These are phyloP conservation scores for Taxidea taxus DNA, from an alignment of 2,113 vertebrate species.

Conservation along the genomic window DNA sequence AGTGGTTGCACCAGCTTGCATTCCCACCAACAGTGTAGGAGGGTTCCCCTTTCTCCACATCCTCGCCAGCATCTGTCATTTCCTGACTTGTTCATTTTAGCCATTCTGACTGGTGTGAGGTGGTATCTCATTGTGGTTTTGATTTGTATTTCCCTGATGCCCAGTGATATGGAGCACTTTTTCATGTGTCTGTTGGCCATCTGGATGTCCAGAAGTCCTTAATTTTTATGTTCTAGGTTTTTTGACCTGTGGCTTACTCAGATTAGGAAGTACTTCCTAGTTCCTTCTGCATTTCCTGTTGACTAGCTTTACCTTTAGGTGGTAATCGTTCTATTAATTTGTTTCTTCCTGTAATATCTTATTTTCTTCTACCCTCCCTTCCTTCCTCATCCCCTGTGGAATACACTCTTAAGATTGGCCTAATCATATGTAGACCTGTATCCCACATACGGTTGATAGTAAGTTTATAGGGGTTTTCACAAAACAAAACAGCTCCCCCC, in stretches of 20 bases:
- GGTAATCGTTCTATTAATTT: background rate
- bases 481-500: background rate
- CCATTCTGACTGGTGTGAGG: too few relatives aligned
- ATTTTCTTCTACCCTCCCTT: background rate
- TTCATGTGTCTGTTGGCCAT: too few relatives aligned
- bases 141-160: too few relatives aligned
- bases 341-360: background rate
- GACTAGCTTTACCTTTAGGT: conserved; percentile 19
- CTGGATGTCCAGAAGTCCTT: background rate
- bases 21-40: too few relatives aligned
- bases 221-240: conserved; percentile 7
- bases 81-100: too few relatives aligned
- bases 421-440: background rate
- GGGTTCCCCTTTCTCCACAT: too few relatives aligned
- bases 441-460: background rate
- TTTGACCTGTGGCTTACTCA: background rate
- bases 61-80: too few relatives aligned
- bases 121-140: too few relatives aligned
- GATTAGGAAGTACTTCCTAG: conserved; percentile 17
- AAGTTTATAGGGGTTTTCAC: background rate
- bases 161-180: too few relatives aligned
- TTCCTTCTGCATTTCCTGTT: background rate
- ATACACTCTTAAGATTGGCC: background rate
- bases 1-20: too few relatives aligned
- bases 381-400: fast-evolving